These are phyloP conservation scores for Corydoras sp. DNA, from an alignment of 2,113 vertebrate genomes.

Conservation along the genomic window DNA sequence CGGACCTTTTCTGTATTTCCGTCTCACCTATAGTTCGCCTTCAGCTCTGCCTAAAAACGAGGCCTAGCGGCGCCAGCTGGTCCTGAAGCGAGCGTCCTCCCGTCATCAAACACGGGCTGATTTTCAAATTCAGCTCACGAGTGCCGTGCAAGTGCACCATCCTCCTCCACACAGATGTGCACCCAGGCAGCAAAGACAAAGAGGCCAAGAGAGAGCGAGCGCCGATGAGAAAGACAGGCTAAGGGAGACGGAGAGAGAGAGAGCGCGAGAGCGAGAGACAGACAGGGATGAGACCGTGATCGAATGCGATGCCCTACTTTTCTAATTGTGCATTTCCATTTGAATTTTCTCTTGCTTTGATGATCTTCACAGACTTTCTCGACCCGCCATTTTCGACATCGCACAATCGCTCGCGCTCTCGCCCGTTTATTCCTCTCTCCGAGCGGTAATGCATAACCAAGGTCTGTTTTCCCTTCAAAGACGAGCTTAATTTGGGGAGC, in stretches of 20 bases:
- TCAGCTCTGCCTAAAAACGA: neutral
- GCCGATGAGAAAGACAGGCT: neutral
- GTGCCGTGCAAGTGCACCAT: constrained; percentile 2
- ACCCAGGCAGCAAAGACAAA: neutral
- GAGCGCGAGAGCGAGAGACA: neutral
- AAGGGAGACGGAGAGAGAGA: neutral
- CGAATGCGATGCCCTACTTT: constrained; percentile 39
- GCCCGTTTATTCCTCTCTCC: too few species aligned
- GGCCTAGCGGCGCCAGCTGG: constrained; percentile 3
- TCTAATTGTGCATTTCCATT: constrained; percentile 36
- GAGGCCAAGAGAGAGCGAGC: neutral
- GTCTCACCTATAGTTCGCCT: neutral
- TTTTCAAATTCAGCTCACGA: constrained; percentile 32
- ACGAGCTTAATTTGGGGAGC: too few species aligned
- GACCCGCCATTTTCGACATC: too few species aligned
- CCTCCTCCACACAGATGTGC: neutral
- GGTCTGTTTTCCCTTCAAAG: too few species aligned
- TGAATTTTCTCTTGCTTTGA: constrained; percentile 25
- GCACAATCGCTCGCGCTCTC: too few species aligned
- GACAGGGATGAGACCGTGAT: constrained; percentile 5
- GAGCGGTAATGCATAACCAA: too few species aligned
- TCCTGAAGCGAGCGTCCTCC: neutral
- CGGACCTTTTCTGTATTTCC: neutral
- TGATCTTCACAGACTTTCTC: constrained; percentile 9
- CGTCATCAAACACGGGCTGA: constrained; percentile 1